Evolutionary conservation across 2,888 invertebrate species (phyloP).

Genomic region (Ectobius pallidus): DNA sequence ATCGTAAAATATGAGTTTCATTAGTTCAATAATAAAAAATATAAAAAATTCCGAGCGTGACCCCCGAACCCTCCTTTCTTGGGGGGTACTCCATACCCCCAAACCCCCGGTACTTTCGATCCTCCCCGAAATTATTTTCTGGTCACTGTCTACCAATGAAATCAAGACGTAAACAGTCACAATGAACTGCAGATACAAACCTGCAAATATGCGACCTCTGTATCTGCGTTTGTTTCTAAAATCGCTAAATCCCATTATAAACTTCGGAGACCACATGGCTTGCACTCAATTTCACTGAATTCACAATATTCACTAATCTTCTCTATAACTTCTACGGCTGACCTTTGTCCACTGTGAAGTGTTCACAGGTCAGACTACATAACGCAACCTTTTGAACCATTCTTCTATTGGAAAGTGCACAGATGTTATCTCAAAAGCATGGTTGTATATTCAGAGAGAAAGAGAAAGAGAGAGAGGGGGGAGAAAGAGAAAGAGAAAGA

Average conservation of each 20-base stretch:
- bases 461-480: too few relatives aligned
- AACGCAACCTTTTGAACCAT: too few relatives aligned
- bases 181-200: not conserved
- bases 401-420: not conserved
- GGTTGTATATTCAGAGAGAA: too few relatives aligned
- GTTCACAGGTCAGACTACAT: not conserved
- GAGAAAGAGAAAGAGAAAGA: too few relatives aligned
- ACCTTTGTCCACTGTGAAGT: not conserved
- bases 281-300: not conserved
- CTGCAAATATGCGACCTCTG: not conserved
- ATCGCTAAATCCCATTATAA: not conserved
- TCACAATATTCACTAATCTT: not conserved
- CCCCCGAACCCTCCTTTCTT: not conserved
- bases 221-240: not conserved
- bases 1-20: too few relatives aligned
- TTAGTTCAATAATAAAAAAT: too few relatives aligned
- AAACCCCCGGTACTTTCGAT: too few relatives aligned
- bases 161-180: not conserved
- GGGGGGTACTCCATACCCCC: too few relatives aligned
- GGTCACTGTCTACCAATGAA: not conserved
- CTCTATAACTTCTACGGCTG: too few relatives aligned
- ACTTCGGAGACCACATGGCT: not conserved
- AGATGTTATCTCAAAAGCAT: not conserved
- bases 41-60: too few relatives aligned
- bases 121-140: too few relatives aligned